Conservation (phyloP, 2,797 vertebrate genomes). For the Rhinogobio ventralis region DNA sequence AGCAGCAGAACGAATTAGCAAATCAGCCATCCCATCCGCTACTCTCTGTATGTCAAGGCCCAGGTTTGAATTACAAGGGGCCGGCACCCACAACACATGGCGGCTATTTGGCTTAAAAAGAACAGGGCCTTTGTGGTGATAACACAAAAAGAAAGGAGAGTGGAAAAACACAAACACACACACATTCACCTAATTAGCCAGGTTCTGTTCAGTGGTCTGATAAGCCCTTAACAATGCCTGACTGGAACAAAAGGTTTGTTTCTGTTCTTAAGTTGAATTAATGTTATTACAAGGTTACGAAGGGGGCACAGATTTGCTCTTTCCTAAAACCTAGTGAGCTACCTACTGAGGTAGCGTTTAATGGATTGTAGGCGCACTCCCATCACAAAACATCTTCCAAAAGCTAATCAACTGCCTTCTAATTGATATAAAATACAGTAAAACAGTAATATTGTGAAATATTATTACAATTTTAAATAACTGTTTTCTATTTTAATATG, state of each 20-base stretch:
- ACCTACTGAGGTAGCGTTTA: background rate
- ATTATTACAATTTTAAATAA: background rate
- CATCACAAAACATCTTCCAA: background rate
- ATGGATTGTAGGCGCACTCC: background rate
- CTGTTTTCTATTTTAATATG: background rate
- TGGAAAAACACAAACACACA: conserved; percentile 42
- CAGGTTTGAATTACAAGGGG: conserved; percentile 38
- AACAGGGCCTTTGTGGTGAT: conserved; percentile 50
- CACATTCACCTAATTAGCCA: conserved; percentile 15
- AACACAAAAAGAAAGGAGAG: conserved; percentile 39
- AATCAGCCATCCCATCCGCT: conserved; percentile 39
- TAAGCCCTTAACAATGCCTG: conserved; percentile 11
- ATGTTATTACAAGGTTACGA: conserved; percentile 5
- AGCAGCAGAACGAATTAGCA: conserved; percentile 34
- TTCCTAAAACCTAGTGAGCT: background rate
- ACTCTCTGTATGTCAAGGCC: conserved; percentile 22
- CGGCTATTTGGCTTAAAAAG: conserved; percentile 42
- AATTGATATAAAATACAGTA: background rate
- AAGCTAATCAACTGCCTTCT: background rate
- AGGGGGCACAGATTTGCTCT: background rate
- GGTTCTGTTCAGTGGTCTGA: conserved; percentile 23
- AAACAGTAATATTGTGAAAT: background rate
- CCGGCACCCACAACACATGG: conserved; percentile 37
- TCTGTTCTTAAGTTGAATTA: conserved; percentile 7
- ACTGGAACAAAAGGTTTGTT: conserved; percentile 21